A percentile compares a stretch with the other conserved stretches of the same genome.
Conservation (phyloP, 2,888 invertebrate species). For the Trachelus stipa region DNA sequence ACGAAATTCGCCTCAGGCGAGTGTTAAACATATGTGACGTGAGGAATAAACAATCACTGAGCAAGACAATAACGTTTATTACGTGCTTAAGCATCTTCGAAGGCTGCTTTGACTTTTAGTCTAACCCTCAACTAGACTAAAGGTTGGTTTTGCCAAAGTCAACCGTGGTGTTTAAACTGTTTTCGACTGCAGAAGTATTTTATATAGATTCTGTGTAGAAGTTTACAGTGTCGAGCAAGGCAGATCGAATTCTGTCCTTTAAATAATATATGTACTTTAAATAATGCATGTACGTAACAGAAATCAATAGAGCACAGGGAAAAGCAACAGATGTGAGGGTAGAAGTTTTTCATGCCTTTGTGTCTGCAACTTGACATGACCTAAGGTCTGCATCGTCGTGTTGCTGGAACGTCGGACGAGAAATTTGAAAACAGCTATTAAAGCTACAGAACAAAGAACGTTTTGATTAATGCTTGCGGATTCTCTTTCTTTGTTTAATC, state of each 20-base stretch:
- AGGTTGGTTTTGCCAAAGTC: no score
- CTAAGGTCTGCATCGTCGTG: not conserved
- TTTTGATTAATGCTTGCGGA: not conserved
- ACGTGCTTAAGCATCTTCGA: not conserved
- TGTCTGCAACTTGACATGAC: slow-evolving; percentile 12
- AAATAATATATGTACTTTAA: slow-evolving; percentile 26
- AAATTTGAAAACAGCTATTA: not conserved
- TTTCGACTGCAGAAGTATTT: not conserved
- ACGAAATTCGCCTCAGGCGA: not conserved
- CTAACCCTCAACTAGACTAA: not conserved
- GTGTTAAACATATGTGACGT: not conserved
- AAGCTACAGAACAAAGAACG: not conserved
- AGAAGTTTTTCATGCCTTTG: slow-evolving; percentile 21
- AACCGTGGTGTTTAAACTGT: no score
- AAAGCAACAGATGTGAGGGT: slow-evolving; percentile 22
- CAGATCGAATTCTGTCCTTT: slow-evolving; percentile 10
- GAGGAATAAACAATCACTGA: not conserved
- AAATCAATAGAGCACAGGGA: slow-evolving; percentile 19
- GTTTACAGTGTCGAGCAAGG: not conserved
- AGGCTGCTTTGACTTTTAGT: not conserved
- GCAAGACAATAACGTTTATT: not conserved
- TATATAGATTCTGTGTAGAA: not conserved
- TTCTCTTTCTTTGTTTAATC: not conserved
- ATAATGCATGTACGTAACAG: slow-evolving; percentile 22
- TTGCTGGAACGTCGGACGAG: not conserved